Conservation (phyloP, 1,140 invertebrate genomes). For the Cataglyphis hispanica region DNA sequence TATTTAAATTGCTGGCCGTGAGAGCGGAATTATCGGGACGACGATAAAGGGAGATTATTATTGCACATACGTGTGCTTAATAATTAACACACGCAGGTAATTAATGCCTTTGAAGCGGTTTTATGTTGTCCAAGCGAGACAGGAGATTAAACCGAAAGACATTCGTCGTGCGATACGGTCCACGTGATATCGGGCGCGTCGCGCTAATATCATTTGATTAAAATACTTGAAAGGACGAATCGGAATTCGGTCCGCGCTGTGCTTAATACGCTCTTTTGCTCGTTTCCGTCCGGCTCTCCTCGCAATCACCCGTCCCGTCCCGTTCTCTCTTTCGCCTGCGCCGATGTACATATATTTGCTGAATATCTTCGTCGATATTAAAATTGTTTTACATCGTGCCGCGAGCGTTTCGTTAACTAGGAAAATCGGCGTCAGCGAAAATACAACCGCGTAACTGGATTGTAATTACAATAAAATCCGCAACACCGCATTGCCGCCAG, state of each 20-base stretch:
- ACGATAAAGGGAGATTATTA: constrained; percentile 49
- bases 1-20: constrained; percentile 37
- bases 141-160: constrained; percentile 38
- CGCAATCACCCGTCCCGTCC: constrained; percentile 27
- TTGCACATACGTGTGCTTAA: constrained; percentile 21
- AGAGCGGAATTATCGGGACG: constrained; percentile 22
- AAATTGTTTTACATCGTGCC: constrained; percentile 51
- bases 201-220: constrained; percentile 53
- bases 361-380: constrained; percentile 64
- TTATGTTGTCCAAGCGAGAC: constrained; percentile 13
- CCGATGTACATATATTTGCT: constrained; percentile 24
- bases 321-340: background rate
- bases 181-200: constrained; percentile 19
- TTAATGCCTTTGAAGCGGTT: constrained; percentile 52
- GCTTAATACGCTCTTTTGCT: constrained; percentile 32
- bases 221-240: constrained; percentile 54
- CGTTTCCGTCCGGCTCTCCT: background rate
- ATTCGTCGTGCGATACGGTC: constrained; percentile 24
- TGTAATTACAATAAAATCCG: constrained; percentile 65
- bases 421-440: constrained; percentile 60
- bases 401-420: background rate
- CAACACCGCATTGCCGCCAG: constrained; percentile 42
- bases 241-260: constrained; percentile 25
- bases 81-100: constrained; percentile 41
- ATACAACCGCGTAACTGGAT: constrained; percentile 49